Evolutionary conservation across 1,140 invertebrate species (phyloP).

Genomic region (Magallana angulata): DNA sequence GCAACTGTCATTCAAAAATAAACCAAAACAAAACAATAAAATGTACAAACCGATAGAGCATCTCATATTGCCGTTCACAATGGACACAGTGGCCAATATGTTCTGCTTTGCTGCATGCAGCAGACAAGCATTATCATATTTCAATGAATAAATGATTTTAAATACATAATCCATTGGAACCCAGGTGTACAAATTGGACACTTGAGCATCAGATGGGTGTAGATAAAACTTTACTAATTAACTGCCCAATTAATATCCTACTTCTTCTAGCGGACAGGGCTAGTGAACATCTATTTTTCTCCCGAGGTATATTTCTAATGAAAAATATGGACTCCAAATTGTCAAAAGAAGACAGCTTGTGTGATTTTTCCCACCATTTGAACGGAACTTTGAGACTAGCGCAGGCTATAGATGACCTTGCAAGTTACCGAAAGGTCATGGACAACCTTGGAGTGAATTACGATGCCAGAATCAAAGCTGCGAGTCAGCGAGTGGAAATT

Average conservation of each 20-base stretch:
- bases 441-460: constrained; percentile 5
- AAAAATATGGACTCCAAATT: background rate
- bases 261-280: background rate
- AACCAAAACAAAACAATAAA: background rate
- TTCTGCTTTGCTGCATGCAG: background rate
- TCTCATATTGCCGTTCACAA: constrained; percentile 3
- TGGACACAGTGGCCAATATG: background rate
- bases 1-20: background rate
- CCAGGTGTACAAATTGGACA: background rate
- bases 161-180: background rate
- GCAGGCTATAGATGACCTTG: background rate
- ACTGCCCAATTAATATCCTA: background rate
- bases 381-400: constrained; percentile 6
- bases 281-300: background rate
- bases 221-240: background rate
- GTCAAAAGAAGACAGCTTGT: background rate
- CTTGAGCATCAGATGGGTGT: background rate
- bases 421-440: background rate
- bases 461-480: background rate
- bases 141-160: background rate
- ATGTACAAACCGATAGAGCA: background rate
- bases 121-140: background rate
- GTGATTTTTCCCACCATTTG: constrained; percentile 15
- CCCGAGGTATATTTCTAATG: too few relatives aligned
- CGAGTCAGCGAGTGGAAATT: background rate